Conservation (phyloP, 2,888 invertebrate species). For the Bombyx huttoni region DNA sequence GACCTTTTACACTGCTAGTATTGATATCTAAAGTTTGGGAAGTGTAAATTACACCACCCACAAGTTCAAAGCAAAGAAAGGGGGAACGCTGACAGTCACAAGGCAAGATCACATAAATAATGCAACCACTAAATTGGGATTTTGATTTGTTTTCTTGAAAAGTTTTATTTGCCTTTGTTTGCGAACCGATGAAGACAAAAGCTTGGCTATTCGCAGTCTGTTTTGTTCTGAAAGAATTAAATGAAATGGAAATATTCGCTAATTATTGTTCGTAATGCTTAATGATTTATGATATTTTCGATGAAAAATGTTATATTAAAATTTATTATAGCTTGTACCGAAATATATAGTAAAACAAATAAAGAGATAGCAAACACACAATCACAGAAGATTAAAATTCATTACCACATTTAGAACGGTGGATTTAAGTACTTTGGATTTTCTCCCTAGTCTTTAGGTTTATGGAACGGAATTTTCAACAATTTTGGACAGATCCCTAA, state of each 20-base stretch:
- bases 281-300: neutral
- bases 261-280: conserved; percentile 9
- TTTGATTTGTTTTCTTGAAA: conserved; percentile 69
- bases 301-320: too few species aligned
- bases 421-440: too few species aligned
- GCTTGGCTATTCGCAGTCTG: conserved; percentile 16
- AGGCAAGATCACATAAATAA: conserved; percentile 69
- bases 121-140: conserved; percentile 66
- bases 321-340: too few species aligned
- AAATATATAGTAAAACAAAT: too few species aligned
- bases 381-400: too few species aligned
- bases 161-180: conserved; percentile 50
- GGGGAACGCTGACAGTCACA: conserved; percentile 54
- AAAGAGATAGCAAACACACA: too few species aligned
- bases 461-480: too few species aligned
- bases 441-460: too few species aligned
- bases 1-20: conserved; percentile 12
- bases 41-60: conserved; percentile 44
- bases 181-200: conserved; percentile 31
- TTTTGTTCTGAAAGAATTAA: conserved; percentile 16
- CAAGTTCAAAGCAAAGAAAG: conserved; percentile 54
- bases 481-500: too few species aligned
- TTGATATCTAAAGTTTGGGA: conserved; percentile 46
- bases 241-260: conserved; percentile 32
- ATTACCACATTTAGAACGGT: too few species aligned